Percentiles rank a stretch among this genome's conserved stretches.
Conservation (phyloP, 2,113 vertebrate species). For the Callipepla californica region DNA sequence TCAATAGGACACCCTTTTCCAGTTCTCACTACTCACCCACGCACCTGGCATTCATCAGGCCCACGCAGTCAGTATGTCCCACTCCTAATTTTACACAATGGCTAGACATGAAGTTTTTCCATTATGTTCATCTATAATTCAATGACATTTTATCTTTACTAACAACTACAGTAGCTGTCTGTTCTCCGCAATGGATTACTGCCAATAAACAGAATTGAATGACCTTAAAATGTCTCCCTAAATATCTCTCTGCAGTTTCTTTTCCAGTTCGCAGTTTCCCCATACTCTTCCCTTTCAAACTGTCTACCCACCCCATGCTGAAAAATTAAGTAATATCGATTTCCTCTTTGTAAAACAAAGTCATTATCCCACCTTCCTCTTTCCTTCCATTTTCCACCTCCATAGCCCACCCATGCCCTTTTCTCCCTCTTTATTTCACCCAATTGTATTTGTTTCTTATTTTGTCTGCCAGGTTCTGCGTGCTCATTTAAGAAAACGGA, state of each 20-base stretch:
- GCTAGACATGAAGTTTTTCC: slow-evolving; percentile 58
- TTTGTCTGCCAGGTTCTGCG: background rate
- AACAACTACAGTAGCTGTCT: slow-evolving; percentile 65
- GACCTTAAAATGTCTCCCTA: slow-evolving; percentile 65
- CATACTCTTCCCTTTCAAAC: background rate
- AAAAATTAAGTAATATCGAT: background rate
- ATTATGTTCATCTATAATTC: slow-evolving; percentile 64
- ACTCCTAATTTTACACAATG: slow-evolving; percentile 63
- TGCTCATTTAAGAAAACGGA: background rate
- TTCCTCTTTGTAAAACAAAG: background rate
- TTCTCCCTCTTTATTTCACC: background rate
- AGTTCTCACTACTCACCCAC: slow-evolving; percentile 19
- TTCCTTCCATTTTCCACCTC: background rate
- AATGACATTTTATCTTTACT: slow-evolving; percentile 69
- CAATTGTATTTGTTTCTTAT: background rate
- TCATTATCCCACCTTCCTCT: background rate
- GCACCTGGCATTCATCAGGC: slow-evolving; percentile 54
- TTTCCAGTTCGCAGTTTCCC: background rate
- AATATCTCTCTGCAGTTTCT: slow-evolving; percentile 41
- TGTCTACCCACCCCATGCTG: background rate
- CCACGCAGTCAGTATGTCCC: slow-evolving; percentile 52
- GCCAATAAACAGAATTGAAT: slow-evolving; percentile 57
- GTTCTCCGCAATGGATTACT: slow-evolving; percentile 61
- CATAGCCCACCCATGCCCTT: accelerated
- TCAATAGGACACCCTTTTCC: slow-evolving; percentile 21